phyloP scores from a whole-genome alignment of 2,113 vertebrate genomes.

The rabbit (Oryctolagus cuniculus) region DNA sequence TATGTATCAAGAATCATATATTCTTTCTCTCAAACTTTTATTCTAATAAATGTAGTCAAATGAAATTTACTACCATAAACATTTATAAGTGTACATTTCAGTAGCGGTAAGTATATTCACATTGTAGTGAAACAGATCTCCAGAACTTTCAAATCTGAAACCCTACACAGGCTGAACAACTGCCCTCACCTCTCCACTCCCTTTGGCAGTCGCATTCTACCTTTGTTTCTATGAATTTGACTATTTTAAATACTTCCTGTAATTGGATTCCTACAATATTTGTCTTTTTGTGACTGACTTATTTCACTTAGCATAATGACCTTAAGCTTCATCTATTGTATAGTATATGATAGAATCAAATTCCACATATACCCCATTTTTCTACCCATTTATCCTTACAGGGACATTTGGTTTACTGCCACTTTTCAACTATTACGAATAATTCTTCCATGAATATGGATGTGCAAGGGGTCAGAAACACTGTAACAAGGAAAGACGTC shows the following conservation, averaged over 20 bases:
- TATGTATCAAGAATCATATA: not conserved
- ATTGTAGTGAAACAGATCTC: not conserved
- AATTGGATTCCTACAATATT: not conserved
- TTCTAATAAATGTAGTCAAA: not conserved
- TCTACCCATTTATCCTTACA: not conserved
- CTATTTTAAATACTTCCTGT: not conserved
- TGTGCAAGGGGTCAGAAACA: not conserved
- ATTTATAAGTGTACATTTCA: not conserved
- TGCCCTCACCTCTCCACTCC: rapidly evolving
- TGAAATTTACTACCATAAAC: not conserved
- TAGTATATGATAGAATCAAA: not conserved
- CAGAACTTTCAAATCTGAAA: not conserved
- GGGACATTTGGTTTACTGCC: not conserved
- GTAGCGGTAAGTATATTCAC: not conserved
- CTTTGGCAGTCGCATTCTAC: not conserved
- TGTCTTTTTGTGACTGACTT: not conserved
- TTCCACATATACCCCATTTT: not conserved
- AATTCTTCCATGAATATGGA: not conserved
- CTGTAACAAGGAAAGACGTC: not conserved
- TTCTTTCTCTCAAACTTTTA: not conserved
- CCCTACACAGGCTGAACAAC: not conserved
- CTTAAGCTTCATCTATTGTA: not conserved
- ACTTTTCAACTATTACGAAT: not conserved
- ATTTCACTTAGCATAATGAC: not conserved
- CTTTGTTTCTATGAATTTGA: not conserved